These are phyloP conservation scores for Caenorhabditis sulstoni DNA, from an alignment of 2,888 invertebrate species.

Conservation along the genomic window DNA sequence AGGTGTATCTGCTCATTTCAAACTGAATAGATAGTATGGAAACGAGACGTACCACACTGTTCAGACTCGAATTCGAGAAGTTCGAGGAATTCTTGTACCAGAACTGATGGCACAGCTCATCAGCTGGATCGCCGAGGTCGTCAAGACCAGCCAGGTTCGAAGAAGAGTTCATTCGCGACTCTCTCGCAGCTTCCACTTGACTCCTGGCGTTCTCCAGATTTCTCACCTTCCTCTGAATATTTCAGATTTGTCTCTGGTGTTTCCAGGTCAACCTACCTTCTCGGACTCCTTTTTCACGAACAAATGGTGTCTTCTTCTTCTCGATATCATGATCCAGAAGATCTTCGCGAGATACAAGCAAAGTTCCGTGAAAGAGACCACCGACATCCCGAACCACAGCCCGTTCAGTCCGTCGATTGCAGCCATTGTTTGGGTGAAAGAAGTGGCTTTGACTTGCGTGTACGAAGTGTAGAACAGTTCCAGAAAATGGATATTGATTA, in stretches of 20 bases:
- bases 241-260: neutral
- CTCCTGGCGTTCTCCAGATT: slow-evolving; percentile 22
- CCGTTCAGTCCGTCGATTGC: slow-evolving; percentile 44
- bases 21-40: neutral
- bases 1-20: slow-evolving; percentile 28
- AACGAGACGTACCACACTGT: slow-evolving; percentile 30
- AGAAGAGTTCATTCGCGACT: slow-evolving; percentile 27
- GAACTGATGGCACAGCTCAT: slow-evolving; percentile 7
- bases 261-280: neutral
- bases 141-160: slow-evolving; percentile 20
- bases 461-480: slow-evolving; percentile 48
- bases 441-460: slow-evolving; percentile 42
- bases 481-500: slow-evolving; percentile 44
- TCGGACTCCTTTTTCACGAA: slow-evolving; percentile 40
- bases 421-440: neutral
- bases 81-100: slow-evolving; percentile 33
- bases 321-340: slow-evolving; percentile 27
- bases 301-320: slow-evolving; percentile 33
- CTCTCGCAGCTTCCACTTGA: slow-evolving; percentile 17
- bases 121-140: neutral
- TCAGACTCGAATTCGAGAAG: slow-evolving; percentile 20
- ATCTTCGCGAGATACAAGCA: slow-evolving; percentile 25
- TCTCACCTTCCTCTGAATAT: slow-evolving; percentile 16
- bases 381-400: slow-evolving; percentile 54
- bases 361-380: slow-evolving; percentile 38